A percentile compares a stretch with the other conserved stretches of the same genome.
phyloP scores from a whole-genome alignment of 1,140 invertebrate species.

The Drosophila bifasciata region DNA sequence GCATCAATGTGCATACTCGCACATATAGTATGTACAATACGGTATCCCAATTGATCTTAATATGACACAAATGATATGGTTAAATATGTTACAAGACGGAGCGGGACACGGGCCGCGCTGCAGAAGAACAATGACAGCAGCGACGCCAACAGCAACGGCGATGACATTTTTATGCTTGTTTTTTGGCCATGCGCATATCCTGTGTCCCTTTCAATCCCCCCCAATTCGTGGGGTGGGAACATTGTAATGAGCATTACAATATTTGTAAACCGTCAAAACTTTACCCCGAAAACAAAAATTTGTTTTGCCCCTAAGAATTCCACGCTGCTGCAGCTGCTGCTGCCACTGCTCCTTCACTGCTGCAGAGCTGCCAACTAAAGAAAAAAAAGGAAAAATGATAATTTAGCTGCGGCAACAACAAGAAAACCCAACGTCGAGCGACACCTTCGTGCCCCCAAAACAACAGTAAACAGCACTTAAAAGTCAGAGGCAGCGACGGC shows the following conservation, averaged over 20 bases:
- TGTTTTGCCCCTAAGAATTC: conserved; percentile 51
- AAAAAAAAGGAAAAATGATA: conserved; percentile 20
- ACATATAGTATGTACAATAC: conserved; percentile 12
- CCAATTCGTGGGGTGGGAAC: not conserved
- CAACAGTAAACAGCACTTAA: conserved; percentile 82
- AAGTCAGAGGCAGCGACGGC: conserved; percentile 57
- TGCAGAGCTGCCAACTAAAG: conserved; percentile 16
- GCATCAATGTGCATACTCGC: conserved; percentile 9
- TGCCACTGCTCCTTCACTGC: not conserved
- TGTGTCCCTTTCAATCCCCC: conserved; percentile 5
- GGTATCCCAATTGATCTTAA: conserved; percentile 84
- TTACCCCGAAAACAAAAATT: conserved; percentile 44
- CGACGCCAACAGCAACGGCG: conserved; percentile 41
- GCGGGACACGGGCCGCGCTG: conserved; percentile 58
- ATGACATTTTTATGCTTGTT: conserved; percentile 75
- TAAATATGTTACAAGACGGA: conserved; percentile 36
- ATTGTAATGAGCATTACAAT: conserved; percentile 68
- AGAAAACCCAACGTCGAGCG: conserved; percentile 67
- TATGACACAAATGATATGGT: conserved; percentile 84
- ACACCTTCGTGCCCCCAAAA: conserved; percentile 80
- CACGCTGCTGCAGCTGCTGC: conserved; percentile 6
- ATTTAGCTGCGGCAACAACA: conserved; percentile 26
- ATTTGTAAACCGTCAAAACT: conserved; percentile 75
- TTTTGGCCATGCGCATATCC: conserved; percentile 68
- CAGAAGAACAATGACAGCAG: conserved; percentile 59